These are phyloP conservation scores for Sebastes minor DNA, from an alignment of 2,797 vertebrate species.

Conservation along the genomic window DNA sequence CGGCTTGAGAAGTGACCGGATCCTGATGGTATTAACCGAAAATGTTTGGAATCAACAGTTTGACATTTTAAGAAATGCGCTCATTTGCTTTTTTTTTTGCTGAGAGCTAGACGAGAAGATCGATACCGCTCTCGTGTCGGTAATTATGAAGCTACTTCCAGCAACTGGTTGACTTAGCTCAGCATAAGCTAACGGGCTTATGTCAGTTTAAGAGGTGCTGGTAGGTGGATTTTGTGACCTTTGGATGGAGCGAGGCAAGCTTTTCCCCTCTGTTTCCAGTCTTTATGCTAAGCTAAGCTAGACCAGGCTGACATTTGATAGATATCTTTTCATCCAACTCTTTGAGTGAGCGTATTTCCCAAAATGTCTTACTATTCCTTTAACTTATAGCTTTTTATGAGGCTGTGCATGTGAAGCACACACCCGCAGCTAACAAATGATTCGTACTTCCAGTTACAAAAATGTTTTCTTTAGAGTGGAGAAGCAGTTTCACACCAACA, in stretches of 20 bases:
- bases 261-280: neutral
- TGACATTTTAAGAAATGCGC: neutral
- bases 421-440: slow-evolving; percentile 35
- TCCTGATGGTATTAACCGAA: slow-evolving; percentile 1
- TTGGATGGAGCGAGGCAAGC: neutral
- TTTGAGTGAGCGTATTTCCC: neutral
- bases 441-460: slow-evolving; percentile 46
- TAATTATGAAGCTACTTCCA: neutral
- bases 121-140: neutral
- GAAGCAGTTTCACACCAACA: slow-evolving; percentile 67
- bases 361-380: slow-evolving; percentile 18
- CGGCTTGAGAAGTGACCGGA: slow-evolving; percentile 11
- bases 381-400: slow-evolving; percentile 7
- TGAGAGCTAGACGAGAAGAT: neutral
- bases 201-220: too few species aligned
- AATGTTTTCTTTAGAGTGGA: slow-evolving; percentile 57
- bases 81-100: slow-evolving; percentile 35
- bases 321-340: neutral
- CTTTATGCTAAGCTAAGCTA: slow-evolving; percentile 8
- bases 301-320: neutral
- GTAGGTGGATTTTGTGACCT: neutral
- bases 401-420: neutral
- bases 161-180: neutral
- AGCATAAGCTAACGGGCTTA: neutral
- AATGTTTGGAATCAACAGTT: slow-evolving; percentile 6